phyloP scores from a whole-genome alignment of 2,888 invertebrate genomes.

The Drosophila paracracens region DNA sequence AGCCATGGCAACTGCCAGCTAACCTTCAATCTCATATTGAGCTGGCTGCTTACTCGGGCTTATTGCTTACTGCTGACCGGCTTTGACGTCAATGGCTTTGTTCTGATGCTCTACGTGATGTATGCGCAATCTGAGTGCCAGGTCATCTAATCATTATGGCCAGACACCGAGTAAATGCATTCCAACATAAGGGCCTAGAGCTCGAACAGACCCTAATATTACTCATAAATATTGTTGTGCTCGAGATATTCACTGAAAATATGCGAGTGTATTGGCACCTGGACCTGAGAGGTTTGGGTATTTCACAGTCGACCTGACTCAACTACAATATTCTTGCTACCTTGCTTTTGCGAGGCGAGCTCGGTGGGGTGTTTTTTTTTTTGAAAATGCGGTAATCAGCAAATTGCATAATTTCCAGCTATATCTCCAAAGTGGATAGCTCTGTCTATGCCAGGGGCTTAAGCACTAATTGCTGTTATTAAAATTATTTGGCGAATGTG shows the following conservation, averaged over 20 bases:
- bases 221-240: background rate
- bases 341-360: background rate
- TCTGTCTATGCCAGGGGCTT: conserved; percentile 23
- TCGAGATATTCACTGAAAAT: too few species aligned
- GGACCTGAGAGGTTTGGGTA: background rate
- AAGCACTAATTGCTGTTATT: conserved; percentile 58
- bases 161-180: background rate
- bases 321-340: conserved; percentile 2
- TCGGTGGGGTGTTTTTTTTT: background rate
- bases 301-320: background rate
- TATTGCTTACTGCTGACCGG: conserved; percentile 14
- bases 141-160: conserved; percentile 33
- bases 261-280: background rate
- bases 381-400: conserved; percentile 36
- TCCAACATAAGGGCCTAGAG: background rate
- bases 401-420: conserved; percentile 29
- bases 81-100: conserved; percentile 51
- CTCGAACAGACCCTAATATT: background rate
- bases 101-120: conserved; percentile 50
- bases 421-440: background rate
- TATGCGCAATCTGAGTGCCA: conserved; percentile 32
- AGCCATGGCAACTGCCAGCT: conserved; percentile 31
- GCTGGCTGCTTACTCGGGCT: conserved; percentile 17
- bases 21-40: conserved; percentile 45
- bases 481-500: conserved; percentile 58